These are phyloP conservation scores for Rhabdophis nuchalis DNA, from an alignment of 2,797 vertebrate species.

Conservation along the genomic window DNA sequence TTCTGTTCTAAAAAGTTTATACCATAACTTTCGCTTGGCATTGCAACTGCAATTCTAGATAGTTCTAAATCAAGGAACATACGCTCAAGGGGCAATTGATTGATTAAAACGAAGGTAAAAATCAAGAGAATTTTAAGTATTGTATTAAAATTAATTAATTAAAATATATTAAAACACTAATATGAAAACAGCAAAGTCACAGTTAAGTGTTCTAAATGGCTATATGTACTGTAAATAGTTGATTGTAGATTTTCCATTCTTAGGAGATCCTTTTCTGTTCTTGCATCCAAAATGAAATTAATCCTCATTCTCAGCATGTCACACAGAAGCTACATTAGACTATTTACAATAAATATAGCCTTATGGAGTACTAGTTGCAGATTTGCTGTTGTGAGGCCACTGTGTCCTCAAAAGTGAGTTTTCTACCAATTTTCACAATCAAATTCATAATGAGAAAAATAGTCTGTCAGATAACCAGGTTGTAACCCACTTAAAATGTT, in stretches of 20 bases:
- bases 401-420: not conserved
- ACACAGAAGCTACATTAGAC: not conserved
- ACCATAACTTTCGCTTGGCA: not conserved
- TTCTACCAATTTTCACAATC: not conserved
- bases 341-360: not conserved
- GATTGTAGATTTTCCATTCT: not conserved
- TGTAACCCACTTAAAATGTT: not conserved
- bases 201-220: not conserved
- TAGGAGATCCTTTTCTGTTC: not conserved
- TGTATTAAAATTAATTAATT: not conserved
- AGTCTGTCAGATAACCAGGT: not conserved
- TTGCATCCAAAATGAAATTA: not conserved
- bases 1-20: too few relatives aligned
- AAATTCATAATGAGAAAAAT: not conserved
- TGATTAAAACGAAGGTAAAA: not conserved
- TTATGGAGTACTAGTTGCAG: not conserved
- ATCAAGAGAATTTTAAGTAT: not conserved
- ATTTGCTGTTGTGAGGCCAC: not conserved
- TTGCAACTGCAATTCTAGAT: not conserved
- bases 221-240: not conserved
- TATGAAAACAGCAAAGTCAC: not conserved
- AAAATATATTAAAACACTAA: not conserved
- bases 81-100: not conserved
- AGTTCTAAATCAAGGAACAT: not conserved
- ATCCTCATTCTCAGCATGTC: not conserved